Evolutionary conservation across 2,797 vertebrate genomes (phyloP).

Genomic region (Harpagifer antarcticus): DNA sequence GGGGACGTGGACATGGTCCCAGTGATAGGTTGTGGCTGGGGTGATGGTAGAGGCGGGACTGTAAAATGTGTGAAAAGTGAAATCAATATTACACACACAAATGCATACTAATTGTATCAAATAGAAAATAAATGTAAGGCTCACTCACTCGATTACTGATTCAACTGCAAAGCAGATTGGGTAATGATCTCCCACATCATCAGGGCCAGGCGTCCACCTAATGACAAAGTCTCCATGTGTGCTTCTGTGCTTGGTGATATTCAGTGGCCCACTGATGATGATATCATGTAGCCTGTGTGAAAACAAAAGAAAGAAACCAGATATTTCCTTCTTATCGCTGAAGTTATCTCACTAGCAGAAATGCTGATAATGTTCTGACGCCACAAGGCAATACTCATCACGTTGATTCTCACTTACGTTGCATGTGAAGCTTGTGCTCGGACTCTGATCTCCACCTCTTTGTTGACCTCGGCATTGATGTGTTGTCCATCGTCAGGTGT

Average conservation of each 20-base stretch:
- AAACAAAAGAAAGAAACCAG: background rate
- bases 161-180: conserved; percentile 78
- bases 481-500: conserved; percentile 60
- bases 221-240: conserved; percentile 59
- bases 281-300: conserved; percentile 60
- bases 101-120: background rate
- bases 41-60: background rate
- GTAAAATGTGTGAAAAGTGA: background rate
- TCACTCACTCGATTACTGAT: conserved; percentile 52
- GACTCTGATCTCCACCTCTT: conserved; percentile 66
- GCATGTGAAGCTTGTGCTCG: conserved; percentile 56
- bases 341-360: background rate
- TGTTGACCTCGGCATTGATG: conserved; percentile 54
- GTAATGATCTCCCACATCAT: conserved; percentile 57
- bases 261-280: conserved; percentile 72
- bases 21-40: accelerated
- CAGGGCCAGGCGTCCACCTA: conserved; percentile 64
- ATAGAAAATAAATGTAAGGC: background rate
- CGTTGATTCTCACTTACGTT: conserved; percentile 40
- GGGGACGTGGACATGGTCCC: accelerated
- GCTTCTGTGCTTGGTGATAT: conserved; percentile 60
- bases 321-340: background rate
- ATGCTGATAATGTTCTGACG: background rate
- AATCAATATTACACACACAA: background rate
- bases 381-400: background rate